Conservation (phyloP, 1,140 invertebrate species). For the Oryzaephilus surinamensis region DNA sequence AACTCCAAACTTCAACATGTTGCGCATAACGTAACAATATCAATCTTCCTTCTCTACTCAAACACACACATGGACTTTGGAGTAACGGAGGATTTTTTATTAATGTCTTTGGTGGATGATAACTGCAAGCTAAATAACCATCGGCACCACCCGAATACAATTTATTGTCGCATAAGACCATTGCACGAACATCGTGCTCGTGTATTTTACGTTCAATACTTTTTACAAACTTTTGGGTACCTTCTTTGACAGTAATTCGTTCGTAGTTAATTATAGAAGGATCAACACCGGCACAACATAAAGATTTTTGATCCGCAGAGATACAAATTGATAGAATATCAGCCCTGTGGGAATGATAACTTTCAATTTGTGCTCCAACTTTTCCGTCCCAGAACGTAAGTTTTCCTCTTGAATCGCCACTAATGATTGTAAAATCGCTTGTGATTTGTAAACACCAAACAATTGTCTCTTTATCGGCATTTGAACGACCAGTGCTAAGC, state of each 20-base stretch:
- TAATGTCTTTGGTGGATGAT: conserved; percentile 50
- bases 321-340: conserved; percentile 66
- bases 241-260: conserved; percentile 50
- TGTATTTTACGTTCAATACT: conserved; percentile 67
- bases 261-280: conserved; percentile 61
- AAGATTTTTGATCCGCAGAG: conserved; percentile 54
- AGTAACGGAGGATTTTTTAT: conserved; percentile 62
- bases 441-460: conserved; percentile 77
- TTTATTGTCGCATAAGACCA: conserved; percentile 51
- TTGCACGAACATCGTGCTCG: conserved; percentile 69
- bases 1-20: conserved; percentile 50
- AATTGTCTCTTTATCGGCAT: conserved; percentile 58
- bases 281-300: conserved; percentile 75
- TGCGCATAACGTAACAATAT: conserved; percentile 59
- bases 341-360: conserved; percentile 62
- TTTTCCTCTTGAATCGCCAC: conserved; percentile 78
- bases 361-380: conserved; percentile 63
- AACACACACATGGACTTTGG: conserved; percentile 46
- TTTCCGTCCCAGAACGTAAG: conserved; percentile 81
- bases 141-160: conserved; percentile 72
- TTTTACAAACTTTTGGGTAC: conserved; percentile 63
- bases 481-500: conserved; percentile 56
- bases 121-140: conserved; percentile 59
- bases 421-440: conserved; percentile 71
- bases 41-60: conserved; percentile 46